Evolutionary conservation across 2,888 invertebrate species (phyloP).

Genomic region (Leptinotarsa peninsularis): DNA sequence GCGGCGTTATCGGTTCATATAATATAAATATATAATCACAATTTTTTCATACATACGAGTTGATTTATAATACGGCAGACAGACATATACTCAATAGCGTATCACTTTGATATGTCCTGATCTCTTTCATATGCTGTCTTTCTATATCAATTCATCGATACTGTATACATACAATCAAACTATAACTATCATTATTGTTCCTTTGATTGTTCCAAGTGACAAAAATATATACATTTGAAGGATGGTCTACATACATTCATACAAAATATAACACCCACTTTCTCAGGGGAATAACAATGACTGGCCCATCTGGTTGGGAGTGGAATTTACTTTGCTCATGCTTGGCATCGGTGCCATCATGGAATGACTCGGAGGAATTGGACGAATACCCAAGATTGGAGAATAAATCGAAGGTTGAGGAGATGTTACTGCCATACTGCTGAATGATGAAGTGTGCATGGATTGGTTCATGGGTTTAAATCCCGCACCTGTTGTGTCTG

Average conservation of each 20-base stretch:
- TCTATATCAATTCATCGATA: slow-evolving; percentile 1
- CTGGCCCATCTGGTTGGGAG: slow-evolving; percentile 60
- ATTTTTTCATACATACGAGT: neutral
- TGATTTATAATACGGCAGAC: neutral
- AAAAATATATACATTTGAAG: slow-evolving; percentile 51
- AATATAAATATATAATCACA: no score
- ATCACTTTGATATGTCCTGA: neutral
- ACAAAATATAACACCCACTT: slow-evolving; percentile 22
- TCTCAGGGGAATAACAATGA: slow-evolving; percentile 62
- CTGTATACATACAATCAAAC: slow-evolving; percentile 14
- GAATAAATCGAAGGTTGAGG: slow-evolving; percentile 61
- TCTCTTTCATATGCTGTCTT: neutral
- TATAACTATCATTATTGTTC: slow-evolving; percentile 52
- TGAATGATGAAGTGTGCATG: slow-evolving; percentile 57
- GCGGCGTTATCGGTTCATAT: no score
- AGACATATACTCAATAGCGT: neutral
- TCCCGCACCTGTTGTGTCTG: slow-evolving; percentile 87
- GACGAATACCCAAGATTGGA: slow-evolving; percentile 62
- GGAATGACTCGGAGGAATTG: slow-evolving; percentile 55
- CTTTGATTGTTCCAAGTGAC: slow-evolving; percentile 53
- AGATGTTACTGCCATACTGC: slow-evolving; percentile 57
- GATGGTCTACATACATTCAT: slow-evolving; percentile 46
- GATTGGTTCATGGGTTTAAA: slow-evolving; percentile 84
- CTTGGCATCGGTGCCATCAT: slow-evolving; percentile 59
- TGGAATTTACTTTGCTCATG: slow-evolving; percentile 56